Base-by-base conservation (phyloP, 1,140 invertebrate genomes). In the Tribolium madens region DNA sequence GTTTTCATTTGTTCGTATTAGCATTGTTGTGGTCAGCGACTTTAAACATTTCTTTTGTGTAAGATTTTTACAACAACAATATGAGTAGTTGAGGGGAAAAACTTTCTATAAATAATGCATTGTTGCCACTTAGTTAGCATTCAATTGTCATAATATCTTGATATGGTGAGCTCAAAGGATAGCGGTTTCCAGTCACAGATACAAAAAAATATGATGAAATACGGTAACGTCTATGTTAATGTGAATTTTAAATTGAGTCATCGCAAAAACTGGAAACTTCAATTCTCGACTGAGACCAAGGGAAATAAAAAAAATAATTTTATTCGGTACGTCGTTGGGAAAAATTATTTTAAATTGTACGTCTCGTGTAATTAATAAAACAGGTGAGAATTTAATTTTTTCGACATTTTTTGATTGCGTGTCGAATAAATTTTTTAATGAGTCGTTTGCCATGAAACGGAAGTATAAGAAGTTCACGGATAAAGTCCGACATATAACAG, bases 121-220 rank as follows among this genome's bases (percentile, higher is more conserved):
- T 72, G 18, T 72, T 72, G 70, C 13, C 70, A 72, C 47, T 26
- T 52, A 52, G 21, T 72, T 72, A 52, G 70, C 70, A 72, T 72
- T 72, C 70, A 72, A 52, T 72, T 72, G 70, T 72, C 70, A 72
- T 72, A 72, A 72, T 72, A 72, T 72, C 70, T 72, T 72, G 70
- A 72, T 72, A 72, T 72, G 70, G 46, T 31, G 46, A 72, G 70
- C 46, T 33, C 50, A 52, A 52, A 72, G 70, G 57, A 64, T 72
- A 71, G 42, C 47, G 69, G 47, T 71, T 71, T 64, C 26, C 14
- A 64, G 12, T 71, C 68, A 26, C 21, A 46, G 36, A 48, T 31
- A 6, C 21, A 52, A 72, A 72, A 60, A 72, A 72, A 52, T 72
- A 72, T 72, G 70, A 72, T 72, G 70, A 72, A 72, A 72, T 52